Evolutionary conservation across 1,140 invertebrate genomes (phyloP).

Genomic region (Caenorhabditis latens): DNA sequence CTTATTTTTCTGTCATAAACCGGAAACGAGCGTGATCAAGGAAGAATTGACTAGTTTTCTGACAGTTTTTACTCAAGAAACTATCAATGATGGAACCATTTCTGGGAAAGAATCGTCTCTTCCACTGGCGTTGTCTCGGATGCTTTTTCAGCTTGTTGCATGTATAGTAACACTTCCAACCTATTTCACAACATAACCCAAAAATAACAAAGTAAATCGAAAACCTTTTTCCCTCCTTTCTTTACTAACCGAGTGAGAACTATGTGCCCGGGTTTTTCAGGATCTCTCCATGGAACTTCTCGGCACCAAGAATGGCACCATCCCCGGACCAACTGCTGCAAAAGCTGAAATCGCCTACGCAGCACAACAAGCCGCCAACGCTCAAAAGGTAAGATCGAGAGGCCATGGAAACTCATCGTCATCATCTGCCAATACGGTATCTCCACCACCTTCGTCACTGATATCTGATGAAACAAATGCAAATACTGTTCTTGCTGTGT

Average conservation of each 20-base stretch:
- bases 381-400: slow-evolving; percentile 55
- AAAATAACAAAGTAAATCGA: slow-evolving; percentile 49
- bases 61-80: too few relatives aligned
- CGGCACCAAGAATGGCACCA: slow-evolving; percentile 72
- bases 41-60: too few relatives aligned
- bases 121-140: too few relatives aligned
- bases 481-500: slow-evolving; percentile 35
- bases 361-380: slow-evolving; percentile 64
- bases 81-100: too few relatives aligned
- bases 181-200: neutral
- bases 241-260: slow-evolving; percentile 24
- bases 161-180: neutral
- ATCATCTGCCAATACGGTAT: too few relatives aligned
- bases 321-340: slow-evolving; percentile 73
- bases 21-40: too few relatives aligned
- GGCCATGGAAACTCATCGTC: slow-evolving; percentile 3
- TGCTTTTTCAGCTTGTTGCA: too few relatives aligned
- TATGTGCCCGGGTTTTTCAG: slow-evolving; percentile 64
- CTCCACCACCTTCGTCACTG: neutral
- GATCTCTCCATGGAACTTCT: slow-evolving; percentile 77
- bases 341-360: slow-evolving; percentile 66
- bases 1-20: too few relatives aligned
- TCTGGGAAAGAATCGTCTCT: too few relatives aligned
- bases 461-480: neutral
- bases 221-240: neutral